Evolutionary conservation across 2,797 vertebrate genomes (phyloP), one percentile per base, ranked within the genome.

Genomic region (Lophotriccus pileatus): DNA sequence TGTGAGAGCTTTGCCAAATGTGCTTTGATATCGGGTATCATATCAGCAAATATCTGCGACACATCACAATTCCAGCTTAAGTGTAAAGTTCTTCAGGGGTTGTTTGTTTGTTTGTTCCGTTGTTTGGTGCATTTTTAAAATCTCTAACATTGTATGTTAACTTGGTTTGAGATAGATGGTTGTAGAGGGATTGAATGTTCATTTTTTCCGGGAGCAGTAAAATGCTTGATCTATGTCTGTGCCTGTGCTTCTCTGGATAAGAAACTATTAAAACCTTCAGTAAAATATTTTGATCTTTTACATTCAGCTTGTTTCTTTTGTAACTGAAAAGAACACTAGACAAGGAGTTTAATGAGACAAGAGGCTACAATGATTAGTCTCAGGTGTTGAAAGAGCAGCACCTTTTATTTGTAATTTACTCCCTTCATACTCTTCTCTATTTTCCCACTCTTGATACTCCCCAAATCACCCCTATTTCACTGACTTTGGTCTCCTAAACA

Each of bases 251-350:
- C 66, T 53, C 28, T 68, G 76, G 60, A 66, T 69, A 75, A 79
- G 25, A 91, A 73, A 63, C 55, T 47, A 60, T 67, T 67, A 55
- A 81, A 90, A 76, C 6, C 8, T 62, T 84, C 41, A 94, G 94
- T 94, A 94, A 82, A 88, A 46, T 74, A 47, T 36, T 86, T 79
- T 72, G 78, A 39, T 84, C 28, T 94, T 49, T 84, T 84, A 49
- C 24, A 62, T 91, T 83, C 58, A 62, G 23, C 46, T 91, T 68
- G 32, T 70, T 84, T 87, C 44, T 85, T 85, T 82, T 84, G 24
- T 67, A 96, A 56, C 7, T 68, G 39, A 72, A 37, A 44, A 83
- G 49, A 67, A 25, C 2, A 1, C 37, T 55, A 23, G 21, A 49
- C 53, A 60, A 27, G 4, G 12, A 55, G 7, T 55, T 53, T 47